Evolutionary conservation across 2,888 invertebrate genomes (phyloP), one percentile per base, ranked within the genome.

Genomic region (Eupithecia subumbrata): DNA sequence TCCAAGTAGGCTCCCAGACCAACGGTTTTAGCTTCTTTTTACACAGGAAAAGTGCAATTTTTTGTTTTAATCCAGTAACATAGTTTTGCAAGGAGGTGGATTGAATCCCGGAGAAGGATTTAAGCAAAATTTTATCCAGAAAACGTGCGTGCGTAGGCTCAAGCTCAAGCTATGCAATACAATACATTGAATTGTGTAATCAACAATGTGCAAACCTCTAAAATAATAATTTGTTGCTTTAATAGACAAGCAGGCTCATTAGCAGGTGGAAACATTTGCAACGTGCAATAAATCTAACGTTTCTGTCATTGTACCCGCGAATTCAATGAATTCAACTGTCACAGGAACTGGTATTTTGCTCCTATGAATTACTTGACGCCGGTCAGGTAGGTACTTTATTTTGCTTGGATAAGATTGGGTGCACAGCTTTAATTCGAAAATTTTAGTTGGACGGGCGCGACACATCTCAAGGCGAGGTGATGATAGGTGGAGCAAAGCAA

Each of bases 181-280:
- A 64, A 64, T 34, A 34, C 34, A 64, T 64, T 34, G 25, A 14
- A 67, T 68, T 68, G 68, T 68, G 43, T 68, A 68, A 68, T 64
- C 43, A 43, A 40, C 66, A 67, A 67, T 71, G 81, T 30, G 22
- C 18, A 2, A 73, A 48, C 22, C 70, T 73, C 37, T 71, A 18
- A 73, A 74, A 71, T 76, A 73, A 73, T 76, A 76, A 76, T 76
- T 76, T 68, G 72, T 69, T 74, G 77, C 64, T 60, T 78, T 76
- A 76, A 71, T 76, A 22, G 69, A 73, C 66, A 77, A 71, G 72
- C 60, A 63, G 60, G 66, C 74, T 79, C 81, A 81, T 81, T 81
- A 79, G 75, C 77, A 77, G 81, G 77, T 79, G 69, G 71, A 48
- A 73, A 69, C 70, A 76, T 76, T 79, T 74, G 77, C 78, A 76